Evolutionary conservation across 2,888 invertebrate genomes (phyloP), one percentile per base, ranked within the genome.

Genomic region (Macroteleia sp.): DNA sequence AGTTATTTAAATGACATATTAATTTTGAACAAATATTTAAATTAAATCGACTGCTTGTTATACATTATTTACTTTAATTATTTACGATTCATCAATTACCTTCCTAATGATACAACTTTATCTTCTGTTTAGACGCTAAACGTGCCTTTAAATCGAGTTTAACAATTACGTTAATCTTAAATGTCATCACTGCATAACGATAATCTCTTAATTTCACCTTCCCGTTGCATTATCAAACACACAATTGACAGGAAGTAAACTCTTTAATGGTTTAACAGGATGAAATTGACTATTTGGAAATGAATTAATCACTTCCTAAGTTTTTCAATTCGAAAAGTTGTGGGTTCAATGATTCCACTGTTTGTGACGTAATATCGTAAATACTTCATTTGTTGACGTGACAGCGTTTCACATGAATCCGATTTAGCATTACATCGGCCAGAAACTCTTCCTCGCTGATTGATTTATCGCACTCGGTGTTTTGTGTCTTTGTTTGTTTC

Each of bases 241-340:
- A 39, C 19, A 52, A 52, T 42, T 19, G 32, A 64, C 19, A 14
- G 41, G 30, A 50, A 48, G 30, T 50, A 3, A 48, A 44, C 28
- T 39, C 9, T 9, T 39, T 2, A 42, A 20, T 20, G n/a, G 34
- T 52, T 52, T 16, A 42, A 41, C 16, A 52, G 9, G 20, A 41
- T 20, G 42, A 64, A 52, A 64, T 42, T 52, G 17, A 36, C 28
- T 61, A 39, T 2, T 19, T 28, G 52, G 52, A 54, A 71, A 36
- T 32, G 44, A 42, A 44, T 52, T 25, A 52, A 52, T 52, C 46
- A 70, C 30, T 71, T 46, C 48, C 61, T 52, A 14, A 20, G 30
- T 36, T 61, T 61, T 71, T 57, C 30, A 28, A 10, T 16, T 42
- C 54, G 64, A 46, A 66, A 56, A 42, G 20, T 48, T 28, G 54